Evolutionary conservation across 2,797 vertebrate genomes (phyloP).

Genomic region (Morelia viridis): DNA sequence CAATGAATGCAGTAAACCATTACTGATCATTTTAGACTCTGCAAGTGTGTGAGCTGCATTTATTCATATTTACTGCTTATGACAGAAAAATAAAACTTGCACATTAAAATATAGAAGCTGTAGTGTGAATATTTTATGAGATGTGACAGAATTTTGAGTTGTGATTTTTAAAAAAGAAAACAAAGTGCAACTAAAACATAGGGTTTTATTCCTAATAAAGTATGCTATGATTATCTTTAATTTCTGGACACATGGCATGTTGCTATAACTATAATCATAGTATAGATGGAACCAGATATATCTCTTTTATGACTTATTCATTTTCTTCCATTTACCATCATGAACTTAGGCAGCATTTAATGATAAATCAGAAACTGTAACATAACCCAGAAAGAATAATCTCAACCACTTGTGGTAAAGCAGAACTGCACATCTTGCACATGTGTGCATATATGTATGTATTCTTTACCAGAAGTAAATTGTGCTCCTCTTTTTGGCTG

Average conservation of each 20-base stretch:
- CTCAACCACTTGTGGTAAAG: background rate
- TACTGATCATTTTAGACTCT: slow-evolving; percentile 17
- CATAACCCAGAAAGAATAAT: background rate
- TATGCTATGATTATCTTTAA: slow-evolving; percentile 37
- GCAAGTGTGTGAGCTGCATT: slow-evolving; percentile 27
- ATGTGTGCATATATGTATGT: background rate
- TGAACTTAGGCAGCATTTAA: slow-evolving; percentile 17
- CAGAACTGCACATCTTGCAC: rapidly evolving
- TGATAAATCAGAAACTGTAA: slow-evolving; percentile 15
- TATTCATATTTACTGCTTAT: slow-evolving; percentile 36
- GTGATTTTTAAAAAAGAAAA: slow-evolving; percentile 37
- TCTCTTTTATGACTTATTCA: slow-evolving; percentile 34
- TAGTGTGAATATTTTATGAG: slow-evolving; percentile 31
- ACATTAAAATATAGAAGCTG: slow-evolving; percentile 35
- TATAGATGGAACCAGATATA: slow-evolving; percentile 36
- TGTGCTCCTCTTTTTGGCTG: background rate
- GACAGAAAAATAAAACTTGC: slow-evolving; percentile 30
- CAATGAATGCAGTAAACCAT: slow-evolving; percentile 32
- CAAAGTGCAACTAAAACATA: slow-evolving; percentile 19
- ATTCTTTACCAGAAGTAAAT: background rate
- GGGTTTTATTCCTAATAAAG: slow-evolving; percentile 37
- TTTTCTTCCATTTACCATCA: slow-evolving; percentile 16
- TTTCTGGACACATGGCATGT: slow-evolving; percentile 11
- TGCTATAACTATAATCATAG: background rate
- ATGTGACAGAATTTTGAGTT: slow-evolving; percentile 28